Conservation (phyloP, 2,797 vertebrate genomes). For the Rhinatrema bivittatum region DNA sequence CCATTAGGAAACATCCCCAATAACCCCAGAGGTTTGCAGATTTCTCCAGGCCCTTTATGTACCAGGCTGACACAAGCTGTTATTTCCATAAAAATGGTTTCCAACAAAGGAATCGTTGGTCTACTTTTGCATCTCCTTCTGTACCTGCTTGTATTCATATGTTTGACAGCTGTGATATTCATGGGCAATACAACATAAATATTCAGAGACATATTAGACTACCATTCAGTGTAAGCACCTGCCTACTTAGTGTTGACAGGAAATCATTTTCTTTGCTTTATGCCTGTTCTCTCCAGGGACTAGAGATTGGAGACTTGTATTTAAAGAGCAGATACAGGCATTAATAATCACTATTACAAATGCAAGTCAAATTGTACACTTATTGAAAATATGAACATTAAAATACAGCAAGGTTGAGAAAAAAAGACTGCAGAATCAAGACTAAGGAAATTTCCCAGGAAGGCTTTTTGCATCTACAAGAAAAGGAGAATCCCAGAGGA, state of each 20-base stretch:
- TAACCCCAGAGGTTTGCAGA: too few relatives aligned
- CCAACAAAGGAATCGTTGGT: constrained; percentile 82
- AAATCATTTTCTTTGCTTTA: constrained; percentile 91
- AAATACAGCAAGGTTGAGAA: too few relatives aligned
- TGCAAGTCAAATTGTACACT: constrained; percentile 60
- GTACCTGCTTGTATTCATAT: constrained; percentile 70
- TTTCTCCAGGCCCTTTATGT: too few relatives aligned
- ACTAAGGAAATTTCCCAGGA: too few relatives aligned
- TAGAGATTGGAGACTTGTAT: constrained; percentile 84
- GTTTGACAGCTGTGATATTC: constrained; percentile 93
- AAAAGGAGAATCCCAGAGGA: too few relatives aligned
- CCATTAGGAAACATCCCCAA: too few relatives aligned
- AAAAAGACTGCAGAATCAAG: too few relatives aligned
- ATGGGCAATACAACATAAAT: constrained; percentile 92
- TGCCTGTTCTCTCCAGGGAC: constrained; percentile 69
- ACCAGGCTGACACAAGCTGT: too few relatives aligned
- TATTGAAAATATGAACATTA: too few relatives aligned
- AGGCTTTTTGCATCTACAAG: too few relatives aligned
- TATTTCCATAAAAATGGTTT: constrained; percentile 60
- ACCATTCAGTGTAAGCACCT: constrained; percentile 94
- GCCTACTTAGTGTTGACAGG: constrained; percentile 93
- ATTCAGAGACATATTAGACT: constrained; percentile 94
- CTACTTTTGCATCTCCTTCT: constrained; percentile 85
- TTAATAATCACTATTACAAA: constrained; percentile 52
- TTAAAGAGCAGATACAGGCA: constrained; percentile 66